A percentile compares a stretch with the other conserved stretches of the same genome.
Evolutionary conservation across 2,888 invertebrate genomes (phyloP).

Genomic region (Hetaerina titia): DNA sequence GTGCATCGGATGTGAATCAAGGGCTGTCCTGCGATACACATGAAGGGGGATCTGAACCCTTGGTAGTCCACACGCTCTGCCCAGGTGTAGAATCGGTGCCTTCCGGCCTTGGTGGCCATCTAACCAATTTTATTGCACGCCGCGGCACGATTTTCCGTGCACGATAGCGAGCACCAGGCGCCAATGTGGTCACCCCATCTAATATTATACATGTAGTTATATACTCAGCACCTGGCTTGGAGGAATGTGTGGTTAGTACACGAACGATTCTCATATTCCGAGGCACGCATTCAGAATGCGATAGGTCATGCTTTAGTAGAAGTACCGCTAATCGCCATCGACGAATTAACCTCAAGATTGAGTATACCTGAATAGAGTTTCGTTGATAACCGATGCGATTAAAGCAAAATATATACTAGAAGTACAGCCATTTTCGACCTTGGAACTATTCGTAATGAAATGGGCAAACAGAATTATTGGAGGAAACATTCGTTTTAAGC

Average conservation of each 20-base stretch:
- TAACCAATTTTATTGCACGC: not conserved
- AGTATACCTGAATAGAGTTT: too few species aligned
- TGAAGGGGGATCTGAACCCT: too few species aligned
- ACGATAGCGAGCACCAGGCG: not conserved
- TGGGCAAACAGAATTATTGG: too few species aligned
- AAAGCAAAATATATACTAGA: too few species aligned
- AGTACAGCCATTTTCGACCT: too few species aligned
- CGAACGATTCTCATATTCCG: not conserved
- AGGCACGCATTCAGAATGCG: not conserved
- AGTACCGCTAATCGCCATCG: not conserved
- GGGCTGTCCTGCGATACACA: not conserved
- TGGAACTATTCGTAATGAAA: too few species aligned
- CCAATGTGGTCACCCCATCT: not conserved
- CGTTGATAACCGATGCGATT: too few species aligned
- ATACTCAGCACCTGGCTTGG: not conserved
- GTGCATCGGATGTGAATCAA: not conserved
- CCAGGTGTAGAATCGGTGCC: too few species aligned
- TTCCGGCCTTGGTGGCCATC: not conserved
- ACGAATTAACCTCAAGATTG: not conserved
- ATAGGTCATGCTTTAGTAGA: not conserved
- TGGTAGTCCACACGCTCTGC: too few species aligned
- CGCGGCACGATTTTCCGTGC: not conserved
- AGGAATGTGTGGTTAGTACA: not conserved
- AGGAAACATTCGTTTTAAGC: too few species aligned
- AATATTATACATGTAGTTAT: not conserved